phyloP scores from a whole-genome alignment of 92 coral and sea anemone genomes.

The Porites lobata region DNA sequence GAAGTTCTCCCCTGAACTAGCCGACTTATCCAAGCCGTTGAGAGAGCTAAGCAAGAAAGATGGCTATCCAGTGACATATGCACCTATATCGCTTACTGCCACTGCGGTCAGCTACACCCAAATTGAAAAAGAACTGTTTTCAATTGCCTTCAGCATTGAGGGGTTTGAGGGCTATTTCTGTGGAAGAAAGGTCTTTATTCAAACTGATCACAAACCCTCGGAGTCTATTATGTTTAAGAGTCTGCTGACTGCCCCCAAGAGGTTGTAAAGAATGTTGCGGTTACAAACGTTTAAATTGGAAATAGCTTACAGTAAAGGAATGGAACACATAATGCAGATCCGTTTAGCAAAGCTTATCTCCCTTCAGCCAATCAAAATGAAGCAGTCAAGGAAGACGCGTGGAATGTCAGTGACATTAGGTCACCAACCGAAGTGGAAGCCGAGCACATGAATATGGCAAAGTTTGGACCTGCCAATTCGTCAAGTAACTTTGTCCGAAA shows the following conservation, averaged over 20 bases:
- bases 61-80: too few relatives aligned
- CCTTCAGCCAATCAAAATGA: neutral
- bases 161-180: conserved; percentile 36
- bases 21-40: conserved; percentile 55
- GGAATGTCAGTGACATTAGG: conserved; percentile 3
- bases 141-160: neutral
- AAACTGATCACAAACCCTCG: conserved; percentile 55
- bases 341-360: conserved; percentile 23
- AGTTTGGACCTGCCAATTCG: conserved; percentile 22
- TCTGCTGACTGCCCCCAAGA: conserved; percentile 59
- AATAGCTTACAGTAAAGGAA: conserved; percentile 16
- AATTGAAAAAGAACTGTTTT: too few relatives aligned
- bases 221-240: conserved; percentile 45
- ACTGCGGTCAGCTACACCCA: too few relatives aligned
- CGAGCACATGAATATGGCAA: conserved; percentile 42
- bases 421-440: conserved; percentile 44
- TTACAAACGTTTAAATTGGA: conserved; percentile 49
- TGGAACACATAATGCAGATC: conserved; percentile 16
- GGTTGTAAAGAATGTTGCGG: conserved; percentile 52
- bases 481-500: conserved; percentile 13
- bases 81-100: too few relatives aligned
- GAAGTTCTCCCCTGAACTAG: conserved; percentile 61
- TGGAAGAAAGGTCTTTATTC: conserved; percentile 16
- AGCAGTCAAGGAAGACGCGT: neutral
- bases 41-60: conserved; percentile 69